Evolutionary conservation across 2,888 invertebrate species (phyloP).

Genomic region (Bellardia bayeri): DNA sequence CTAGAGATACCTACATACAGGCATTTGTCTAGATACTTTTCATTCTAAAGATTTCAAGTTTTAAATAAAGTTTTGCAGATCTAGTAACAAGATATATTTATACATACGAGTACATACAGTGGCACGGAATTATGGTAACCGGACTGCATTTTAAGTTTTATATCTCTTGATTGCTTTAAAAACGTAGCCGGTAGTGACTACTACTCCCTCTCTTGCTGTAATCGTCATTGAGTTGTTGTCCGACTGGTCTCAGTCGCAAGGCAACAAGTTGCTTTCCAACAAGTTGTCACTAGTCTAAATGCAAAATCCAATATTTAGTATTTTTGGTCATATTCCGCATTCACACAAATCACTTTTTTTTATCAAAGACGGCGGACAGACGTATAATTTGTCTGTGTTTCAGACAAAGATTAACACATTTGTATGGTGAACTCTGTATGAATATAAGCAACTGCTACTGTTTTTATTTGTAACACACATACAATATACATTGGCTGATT

Average conservation of each 20-base stretch:
- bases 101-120: not conserved
- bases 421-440: not conserved
- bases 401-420: not conserved
- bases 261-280: conserved; percentile 60
- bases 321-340: conserved; percentile 47
- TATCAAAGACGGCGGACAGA: not conserved
- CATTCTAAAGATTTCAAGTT: not conserved
- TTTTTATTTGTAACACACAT: not conserved
- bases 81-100: conserved; percentile 15
- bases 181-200: conserved; percentile 29
- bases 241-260: conserved; percentile 54
- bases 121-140: conserved; percentile 18
- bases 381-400: not conserved
- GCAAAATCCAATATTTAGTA: not conserved
- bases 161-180: not conserved
- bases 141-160: not conserved
- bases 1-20: not conserved
- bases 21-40: too few relatives aligned
- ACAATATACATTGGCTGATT: too few relatives aligned
- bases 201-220: not conserved
- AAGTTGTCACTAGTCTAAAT: conserved; percentile 21
- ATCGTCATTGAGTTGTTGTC: conserved; percentile 13
- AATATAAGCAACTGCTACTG: not conserved
- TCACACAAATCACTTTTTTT: conserved; percentile 10
- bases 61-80: conserved; percentile 2